Conservation (phyloP, 2,113 vertebrate species). For the Zootoca vivipara region DNA sequence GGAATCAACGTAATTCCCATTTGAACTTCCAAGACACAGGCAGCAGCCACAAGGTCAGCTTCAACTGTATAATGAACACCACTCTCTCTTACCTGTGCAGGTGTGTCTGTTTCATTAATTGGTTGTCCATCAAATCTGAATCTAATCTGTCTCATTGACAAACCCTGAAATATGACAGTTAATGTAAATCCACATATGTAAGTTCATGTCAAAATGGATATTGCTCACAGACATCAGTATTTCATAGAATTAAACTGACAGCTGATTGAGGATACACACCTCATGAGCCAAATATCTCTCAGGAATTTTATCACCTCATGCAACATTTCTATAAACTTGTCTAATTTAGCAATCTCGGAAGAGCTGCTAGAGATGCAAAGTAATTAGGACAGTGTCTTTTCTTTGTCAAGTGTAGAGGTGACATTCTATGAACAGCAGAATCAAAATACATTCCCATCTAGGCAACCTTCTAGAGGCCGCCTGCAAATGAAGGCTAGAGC, state of each 20-base stretch:
- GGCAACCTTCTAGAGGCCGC: too few species aligned
- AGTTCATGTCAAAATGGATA: neutral
- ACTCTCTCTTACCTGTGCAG: conserved; percentile 85
- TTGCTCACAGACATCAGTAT: rapidly evolving
- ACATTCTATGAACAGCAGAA: neutral
- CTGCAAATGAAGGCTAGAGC: too few species aligned
- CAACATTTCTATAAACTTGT: neutral
- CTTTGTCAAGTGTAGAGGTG: neutral
- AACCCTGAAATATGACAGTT: conserved; percentile 74
- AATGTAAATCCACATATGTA: neutral
- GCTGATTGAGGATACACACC: neutral
- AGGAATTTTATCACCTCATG: neutral
- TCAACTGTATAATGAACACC: neutral
- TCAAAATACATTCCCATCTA: neutral
- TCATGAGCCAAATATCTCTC: neutral
- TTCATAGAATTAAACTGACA: neutral
- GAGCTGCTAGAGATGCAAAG: neutral
- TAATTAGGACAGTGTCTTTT: neutral
- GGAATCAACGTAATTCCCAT: neutral
- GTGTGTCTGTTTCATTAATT: conserved; percentile 92
- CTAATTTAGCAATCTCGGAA: neutral
- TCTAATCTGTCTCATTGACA: conserved; percentile 90
- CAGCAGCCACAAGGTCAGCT: neutral
- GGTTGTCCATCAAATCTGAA: conserved; percentile 96
- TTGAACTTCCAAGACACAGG: neutral